These are phyloP conservation scores for Metallyticus violacea DNA, from an alignment of 2,888 invertebrate species.

Conservation along the genomic window DNA sequence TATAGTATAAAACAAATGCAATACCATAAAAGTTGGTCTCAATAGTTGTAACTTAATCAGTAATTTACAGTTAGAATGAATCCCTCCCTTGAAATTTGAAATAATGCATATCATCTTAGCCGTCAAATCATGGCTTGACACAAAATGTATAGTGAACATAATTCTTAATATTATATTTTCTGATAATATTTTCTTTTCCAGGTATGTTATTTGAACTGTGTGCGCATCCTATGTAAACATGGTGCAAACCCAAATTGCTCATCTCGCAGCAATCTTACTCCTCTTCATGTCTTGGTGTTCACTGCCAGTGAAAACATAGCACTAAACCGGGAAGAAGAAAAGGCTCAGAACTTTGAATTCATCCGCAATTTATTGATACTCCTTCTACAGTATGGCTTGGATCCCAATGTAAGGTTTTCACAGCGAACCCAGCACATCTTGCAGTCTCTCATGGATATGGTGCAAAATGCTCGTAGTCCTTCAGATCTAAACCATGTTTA, in stretches of 20 bases:
- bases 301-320: constrained; percentile 69
- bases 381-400: constrained; percentile 64
- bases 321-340: constrained; percentile 63
- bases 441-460: constrained; percentile 67
- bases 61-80: too few species aligned
- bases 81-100: too few species aligned
- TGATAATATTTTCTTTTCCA: constrained; percentile 40
- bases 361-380: constrained; percentile 64
- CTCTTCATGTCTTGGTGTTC: constrained; percentile 67
- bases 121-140: too few species aligned
- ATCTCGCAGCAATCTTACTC: constrained; percentile 64
- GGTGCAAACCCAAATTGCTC: constrained; percentile 74
- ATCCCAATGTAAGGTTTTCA: constrained; percentile 59
- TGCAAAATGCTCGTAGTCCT: constrained; percentile 61
- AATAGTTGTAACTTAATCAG: too few species aligned
- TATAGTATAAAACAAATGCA: too few species aligned
- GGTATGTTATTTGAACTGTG: constrained; percentile 70
- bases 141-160: not conserved
- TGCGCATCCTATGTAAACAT: constrained; percentile 63
- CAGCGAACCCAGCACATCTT: constrained; percentile 66
- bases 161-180: too few species aligned
- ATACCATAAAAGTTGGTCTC: too few species aligned
- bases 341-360: constrained; percentile 65
- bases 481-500: constrained; percentile 67
- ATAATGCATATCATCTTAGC: too few species aligned